Evolutionary conservation across 2,113 vertebrate species (phyloP), one percentile per base, ranked within the genome.

Genomic region (Eleginops maclovinus): DNA sequence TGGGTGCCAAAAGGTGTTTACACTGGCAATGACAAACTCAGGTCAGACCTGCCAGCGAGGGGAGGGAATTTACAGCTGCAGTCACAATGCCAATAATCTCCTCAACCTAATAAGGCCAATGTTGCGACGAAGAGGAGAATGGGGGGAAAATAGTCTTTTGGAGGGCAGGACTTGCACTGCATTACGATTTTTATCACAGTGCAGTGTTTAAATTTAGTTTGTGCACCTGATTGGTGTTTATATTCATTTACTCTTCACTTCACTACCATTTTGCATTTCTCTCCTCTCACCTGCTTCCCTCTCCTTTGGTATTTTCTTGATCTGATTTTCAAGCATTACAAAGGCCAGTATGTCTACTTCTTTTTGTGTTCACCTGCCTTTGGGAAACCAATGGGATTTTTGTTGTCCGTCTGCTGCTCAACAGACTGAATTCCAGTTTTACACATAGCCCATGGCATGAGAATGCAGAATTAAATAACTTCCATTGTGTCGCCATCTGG

Each of bases 1-100:
- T 53, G 22, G 46, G 14, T 15, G 21, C 54, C 68, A 81, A 60
- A 87, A 82, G 53, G 62, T 58, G 72, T 36, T 74, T 28, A 43
- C 49, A 44, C 36, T 56, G 31, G 11, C 15, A 75, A 28, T 9
- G 49, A 54, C n/a, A 4, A 53, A 41, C n/a, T 74, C 24, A 40
- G 64, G 66, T 77, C 63, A 36, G 22, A 81, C 58, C 59, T 67
- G 67, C 28, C 72, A 73, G 49, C 68, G 21, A 14, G 16, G 4
- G 44, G 51, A 43, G 24, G 36, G 2, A 62, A 72, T 68, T 36
- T 75, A 75, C 16, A 82, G 66, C 51, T 54, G 55, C 40, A 46
- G 63, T 26, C 41, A 17, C 3, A 4, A 64, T 49, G 65, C 44
- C 69, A 67, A 53, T 41, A 44, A 53, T 63, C 31, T 63, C 14